Conservation (phyloP, 2,113 vertebrate species). For the Gymnarchus niloticus region DNA sequence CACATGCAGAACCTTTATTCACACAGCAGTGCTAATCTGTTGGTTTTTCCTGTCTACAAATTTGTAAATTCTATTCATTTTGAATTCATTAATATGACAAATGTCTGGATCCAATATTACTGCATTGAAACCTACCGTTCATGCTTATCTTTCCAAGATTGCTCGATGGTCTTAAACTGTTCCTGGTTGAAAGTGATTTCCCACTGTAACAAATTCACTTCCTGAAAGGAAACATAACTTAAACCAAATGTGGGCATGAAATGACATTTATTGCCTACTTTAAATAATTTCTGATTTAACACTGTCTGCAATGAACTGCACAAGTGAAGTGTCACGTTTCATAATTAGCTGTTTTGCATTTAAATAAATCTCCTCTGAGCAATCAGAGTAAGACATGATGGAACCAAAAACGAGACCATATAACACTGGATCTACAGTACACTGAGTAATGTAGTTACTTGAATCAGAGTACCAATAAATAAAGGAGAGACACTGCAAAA, state of each 20-base stretch:
- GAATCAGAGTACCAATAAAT: neutral
- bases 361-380: neutral
- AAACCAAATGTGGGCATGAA: constrained; percentile 33
- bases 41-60: no score
- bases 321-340: no score
- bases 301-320: no score
- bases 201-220: constrained; percentile 87
- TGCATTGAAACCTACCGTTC: constrained; percentile 58
- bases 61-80: neutral
- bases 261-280: constrained; percentile 6
- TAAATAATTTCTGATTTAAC: neutral
- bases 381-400: neutral
- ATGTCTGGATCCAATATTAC: neutral
- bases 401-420: neutral
- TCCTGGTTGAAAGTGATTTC: constrained; percentile 83
- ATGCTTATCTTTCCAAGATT: constrained; percentile 75
- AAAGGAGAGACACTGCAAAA: neutral
- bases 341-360: no score
- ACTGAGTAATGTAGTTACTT: neutral
- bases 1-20: neutral
- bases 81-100: neutral
- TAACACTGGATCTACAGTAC: neutral
- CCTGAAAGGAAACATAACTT: constrained; percentile 57
- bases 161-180: constrained; percentile 78
- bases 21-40: neutral